Conservation (phyloP, 1,140 invertebrate genomes). For the Diachasma alloeum region DNA sequence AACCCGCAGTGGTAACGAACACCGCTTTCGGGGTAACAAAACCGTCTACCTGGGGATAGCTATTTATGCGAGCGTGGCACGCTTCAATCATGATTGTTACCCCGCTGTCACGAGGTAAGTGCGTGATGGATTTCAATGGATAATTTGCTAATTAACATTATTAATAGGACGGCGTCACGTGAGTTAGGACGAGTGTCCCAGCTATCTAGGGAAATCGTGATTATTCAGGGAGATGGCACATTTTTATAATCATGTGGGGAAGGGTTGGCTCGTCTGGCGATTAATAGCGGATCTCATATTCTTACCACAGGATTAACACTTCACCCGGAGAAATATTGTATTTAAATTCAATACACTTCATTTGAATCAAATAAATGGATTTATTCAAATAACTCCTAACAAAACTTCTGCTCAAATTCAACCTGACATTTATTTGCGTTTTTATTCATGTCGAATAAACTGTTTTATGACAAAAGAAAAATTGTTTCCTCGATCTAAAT, state of each 20-base stretch:
- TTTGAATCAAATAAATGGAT: too few relatives aligned
- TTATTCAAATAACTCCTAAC: too few relatives aligned
- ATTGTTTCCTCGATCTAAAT: too few relatives aligned
- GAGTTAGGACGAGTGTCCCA: not conserved
- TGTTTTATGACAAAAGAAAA: too few relatives aligned
- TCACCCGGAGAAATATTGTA: too few relatives aligned
- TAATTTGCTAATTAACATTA: conserved; percentile 7
- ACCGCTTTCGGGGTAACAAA: conserved; percentile 68
- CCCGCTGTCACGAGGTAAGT: conserved; percentile 77
- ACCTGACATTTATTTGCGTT: too few relatives aligned
- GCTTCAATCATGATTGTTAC: conserved; percentile 91
- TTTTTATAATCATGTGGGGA: not conserved
- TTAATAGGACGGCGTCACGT: not conserved
- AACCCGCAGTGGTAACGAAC: conserved; percentile 65
- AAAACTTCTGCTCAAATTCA: too few relatives aligned
- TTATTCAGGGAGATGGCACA: not conserved
- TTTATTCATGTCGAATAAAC: too few relatives aligned
- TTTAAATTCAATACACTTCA: too few relatives aligned
- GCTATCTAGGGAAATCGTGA: not conserved
- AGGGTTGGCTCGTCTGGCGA: too few relatives aligned
- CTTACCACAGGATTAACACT: too few relatives aligned
- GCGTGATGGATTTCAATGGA: not conserved
- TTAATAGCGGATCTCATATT: too few relatives aligned
- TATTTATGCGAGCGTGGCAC: conserved; percentile 80
- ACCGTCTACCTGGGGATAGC: conserved; percentile 77